Base-by-base conservation (phyloP, 1,140 invertebrate species). In the Thaumetopoea pityocampa region DNA sequence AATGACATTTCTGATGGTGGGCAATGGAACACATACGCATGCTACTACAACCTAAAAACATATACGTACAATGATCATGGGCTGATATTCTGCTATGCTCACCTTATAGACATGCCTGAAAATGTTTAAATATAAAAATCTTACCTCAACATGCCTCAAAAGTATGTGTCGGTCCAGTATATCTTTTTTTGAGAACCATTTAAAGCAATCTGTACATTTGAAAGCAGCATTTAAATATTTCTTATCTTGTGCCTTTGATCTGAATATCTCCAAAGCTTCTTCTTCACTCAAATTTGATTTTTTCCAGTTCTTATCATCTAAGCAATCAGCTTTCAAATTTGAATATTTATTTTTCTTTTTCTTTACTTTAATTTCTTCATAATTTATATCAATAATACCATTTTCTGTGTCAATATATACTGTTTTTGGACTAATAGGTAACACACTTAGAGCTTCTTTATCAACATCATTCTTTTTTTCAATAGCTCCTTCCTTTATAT, bases 181-280 rank as follows among this genome's bases (percentile, higher is more conserved):
- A 18, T 70, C 62, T 10, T 72, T 53, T 30, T 76, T 76, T 0
- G 76, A 77, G 42, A 80, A 82, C 4, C 76, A 65, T 49, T 67
- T 78, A 15, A 66, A 72, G 19, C 78, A 82, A 35, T 72, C 55
- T 5, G 37, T 47, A 43, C 78, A 82, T 47, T 78, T 73, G 34
- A 34, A 68, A 0, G 52, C 29, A 0, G 72, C 68, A 3, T 44
- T 14, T 11, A 64, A 28, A 53, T 78, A 82, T 33, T 71, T 78
- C 0, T 59, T 48, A 46, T 69, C 52, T 9, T 72, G 46, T 1
- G 56, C 54, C 37, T 55, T 60, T 1, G 40, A 34, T 17, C 47
- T 41, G 32, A 80, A 79, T 19, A 59, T 66, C 41, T 58, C 55
- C 16, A 68, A 10, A n/a, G 78, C 78, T 36, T 79, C 71, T 9